Evolutionary conservation across 2,888 invertebrate genomes (phyloP), one percentile per base, ranked within the genome.

Genomic region (Thecophora atra): DNA sequence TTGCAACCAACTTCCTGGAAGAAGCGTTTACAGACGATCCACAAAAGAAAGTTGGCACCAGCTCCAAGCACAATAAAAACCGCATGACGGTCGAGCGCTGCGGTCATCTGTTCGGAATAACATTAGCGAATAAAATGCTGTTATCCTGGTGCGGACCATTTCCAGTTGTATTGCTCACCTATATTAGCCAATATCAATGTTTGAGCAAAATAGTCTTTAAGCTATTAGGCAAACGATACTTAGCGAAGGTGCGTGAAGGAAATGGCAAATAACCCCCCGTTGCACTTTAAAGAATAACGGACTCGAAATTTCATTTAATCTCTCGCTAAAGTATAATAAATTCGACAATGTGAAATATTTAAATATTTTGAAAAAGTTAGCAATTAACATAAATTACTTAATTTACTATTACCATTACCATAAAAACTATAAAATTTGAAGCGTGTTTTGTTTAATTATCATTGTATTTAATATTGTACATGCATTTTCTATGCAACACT

Each of bases 81-180:
- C 88, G 91, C 78, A 84, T 91, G 84, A 88, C 88, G 6, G 87
- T 87, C 0, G 88, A 89, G 80, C 86, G 91, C 62, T 91, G 91
- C 78, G 90, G 89, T 0, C 82, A 88, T 71, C 81, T 91, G 6
- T 90, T 89, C 82, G 90, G 89, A 0, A 81, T 90, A 7, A 89
- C 90, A 1, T 81, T 91, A 60, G 90, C 89, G 11, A 91, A 91
- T 81, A 87, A 89, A 83, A 79, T 89, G 64, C 80, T 83, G 60
- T 91, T 94, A 84, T 89, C 90, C 0, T 95, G 94, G 94, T 91
- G 93, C 77, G 89, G 89, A 1, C 77, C 88, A 4, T 91, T 91
- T 74, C 93, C 93, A 0, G 82, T 91, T 0, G 87, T 92, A 58
- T 81, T 88, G 0, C 75, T 91, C 47, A 81, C 88, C 2, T 93